These are phyloP conservation scores for Merodon equestris DNA, from an alignment of 2,888 invertebrate genomes.

Conservation along the genomic window DNA sequence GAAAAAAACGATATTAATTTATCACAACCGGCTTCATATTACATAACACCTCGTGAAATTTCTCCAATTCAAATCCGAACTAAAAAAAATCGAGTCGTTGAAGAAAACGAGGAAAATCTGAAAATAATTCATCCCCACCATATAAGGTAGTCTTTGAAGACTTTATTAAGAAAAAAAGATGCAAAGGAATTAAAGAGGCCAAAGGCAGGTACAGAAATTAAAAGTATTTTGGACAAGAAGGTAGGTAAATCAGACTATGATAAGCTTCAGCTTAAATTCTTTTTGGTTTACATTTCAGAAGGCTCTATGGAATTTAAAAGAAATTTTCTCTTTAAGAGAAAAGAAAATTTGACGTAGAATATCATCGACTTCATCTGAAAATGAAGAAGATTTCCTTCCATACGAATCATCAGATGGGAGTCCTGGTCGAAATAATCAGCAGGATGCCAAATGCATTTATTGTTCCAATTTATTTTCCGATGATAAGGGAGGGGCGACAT, in stretches of 20 bases:
- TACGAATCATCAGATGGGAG: too few species aligned
- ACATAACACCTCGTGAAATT: conserved; percentile 14
- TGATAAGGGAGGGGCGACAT: background rate
- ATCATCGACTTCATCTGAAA: background rate
- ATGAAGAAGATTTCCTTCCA: background rate
- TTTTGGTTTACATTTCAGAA: conserved; percentile 30
- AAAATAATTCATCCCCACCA: conserved; percentile 21
- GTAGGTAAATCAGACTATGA: too few species aligned
- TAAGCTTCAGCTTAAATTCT: conserved; percentile 3
- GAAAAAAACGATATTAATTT: background rate
- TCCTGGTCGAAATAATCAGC: too few species aligned
- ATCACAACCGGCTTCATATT: background rate
- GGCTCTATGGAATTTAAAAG: conserved; percentile 22
- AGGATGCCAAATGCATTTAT: too few species aligned
- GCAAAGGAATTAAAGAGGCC: conserved; percentile 7
- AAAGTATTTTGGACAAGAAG: background rate
- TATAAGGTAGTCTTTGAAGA: conserved; percentile 21
- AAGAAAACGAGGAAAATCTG: conserved; percentile 30
- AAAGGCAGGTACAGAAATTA: background rate
- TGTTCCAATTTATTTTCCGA: too few species aligned
- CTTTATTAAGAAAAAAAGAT: conserved; percentile 10
- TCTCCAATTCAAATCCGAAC: conserved; percentile 15
- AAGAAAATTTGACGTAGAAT: too few species aligned
- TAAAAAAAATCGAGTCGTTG: conserved; percentile 17
- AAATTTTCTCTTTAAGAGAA: too few species aligned